Conservation (phyloP, 1,140 invertebrate genomes). For the Papilio aristodemus region DNA sequence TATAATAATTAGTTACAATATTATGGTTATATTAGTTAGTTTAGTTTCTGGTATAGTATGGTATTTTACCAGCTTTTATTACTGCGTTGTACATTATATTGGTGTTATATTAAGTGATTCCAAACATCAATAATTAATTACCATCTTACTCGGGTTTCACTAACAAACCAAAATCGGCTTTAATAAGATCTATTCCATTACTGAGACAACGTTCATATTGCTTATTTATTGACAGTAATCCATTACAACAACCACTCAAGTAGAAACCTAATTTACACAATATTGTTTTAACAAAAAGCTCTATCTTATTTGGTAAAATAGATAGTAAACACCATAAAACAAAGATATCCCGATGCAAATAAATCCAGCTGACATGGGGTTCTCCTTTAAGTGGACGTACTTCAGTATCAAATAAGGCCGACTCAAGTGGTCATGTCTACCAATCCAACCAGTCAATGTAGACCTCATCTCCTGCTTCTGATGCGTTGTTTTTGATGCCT, state of each 20-base stretch:
- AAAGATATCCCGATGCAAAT: constrained; percentile 37
- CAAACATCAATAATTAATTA: constrained; percentile 53
- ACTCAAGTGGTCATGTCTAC: constrained; percentile 58
- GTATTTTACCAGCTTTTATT: too few relatives aligned
- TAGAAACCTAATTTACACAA: constrained; percentile 35
- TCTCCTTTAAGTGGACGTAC: constrained; percentile 44
- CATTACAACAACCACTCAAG: constrained; percentile 47
- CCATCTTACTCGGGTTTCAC: constrained; percentile 40
- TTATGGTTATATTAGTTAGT: too few relatives aligned
- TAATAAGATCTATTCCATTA: constrained; percentile 55
- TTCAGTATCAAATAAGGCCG: constrained; percentile 51
- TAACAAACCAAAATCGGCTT: constrained; percentile 50
- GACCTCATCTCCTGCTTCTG: constrained; percentile 39
- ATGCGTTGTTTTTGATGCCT: constrained; percentile 47
- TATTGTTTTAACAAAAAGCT: constrained; percentile 37
- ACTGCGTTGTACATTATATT: too few relatives aligned
- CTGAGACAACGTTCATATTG: constrained; percentile 56
- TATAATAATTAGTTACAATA: too few relatives aligned
- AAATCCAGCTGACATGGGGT: constrained; percentile 27
- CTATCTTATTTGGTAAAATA: constrained; percentile 42
- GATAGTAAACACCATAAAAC: constrained; percentile 36
- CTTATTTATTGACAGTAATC: constrained; percentile 67
- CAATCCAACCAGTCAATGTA: constrained; percentile 40
- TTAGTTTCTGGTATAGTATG: too few relatives aligned
- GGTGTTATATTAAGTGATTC: too few relatives aligned